phyloP scores from a whole-genome alignment of 2,888 invertebrate species.

The Apamea monoglypha region DNA sequence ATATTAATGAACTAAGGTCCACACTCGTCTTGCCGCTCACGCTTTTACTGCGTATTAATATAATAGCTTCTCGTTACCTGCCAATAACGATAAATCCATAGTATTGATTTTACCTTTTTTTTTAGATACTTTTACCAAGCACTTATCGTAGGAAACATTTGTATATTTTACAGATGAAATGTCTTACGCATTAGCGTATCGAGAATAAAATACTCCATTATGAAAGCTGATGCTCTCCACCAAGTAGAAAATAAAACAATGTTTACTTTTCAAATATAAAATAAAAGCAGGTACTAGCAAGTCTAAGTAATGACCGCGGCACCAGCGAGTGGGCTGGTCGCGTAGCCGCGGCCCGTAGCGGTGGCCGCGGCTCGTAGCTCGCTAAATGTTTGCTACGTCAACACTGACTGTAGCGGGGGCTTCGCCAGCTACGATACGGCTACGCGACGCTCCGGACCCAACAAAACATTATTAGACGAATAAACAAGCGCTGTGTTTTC shows the following conservation, averaged over 20 bases:
- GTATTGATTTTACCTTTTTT: constrained; percentile 49
- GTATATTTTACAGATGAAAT: neutral
- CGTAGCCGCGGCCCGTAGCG: constrained; percentile 44
- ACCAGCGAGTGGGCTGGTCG: constrained; percentile 22
- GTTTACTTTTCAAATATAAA: constrained; percentile 24
- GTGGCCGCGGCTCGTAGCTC: constrained; percentile 59
- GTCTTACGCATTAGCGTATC: neutral
- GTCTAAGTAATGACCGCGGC: constrained; percentile 27
- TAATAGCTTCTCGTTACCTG: constrained; percentile 76
- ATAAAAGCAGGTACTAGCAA: constrained; percentile 20
- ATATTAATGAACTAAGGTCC: constrained; percentile 86
- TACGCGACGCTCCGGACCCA: constrained; percentile 44
- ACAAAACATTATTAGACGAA: constrained; percentile 53
- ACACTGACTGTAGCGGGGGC: constrained; percentile 65
- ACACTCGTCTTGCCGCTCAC: constrained; percentile 80
- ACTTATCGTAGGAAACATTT: neutral
- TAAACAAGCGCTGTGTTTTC: constrained; percentile 44
- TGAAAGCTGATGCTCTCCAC: constrained; percentile 4
- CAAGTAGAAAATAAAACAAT: constrained; percentile 20
- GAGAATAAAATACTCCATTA: constrained; percentile 13
- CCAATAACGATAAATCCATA: constrained; percentile 76
- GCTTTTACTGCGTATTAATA: constrained; percentile 84
- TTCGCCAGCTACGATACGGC: constrained; percentile 51
- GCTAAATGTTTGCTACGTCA: constrained; percentile 73
- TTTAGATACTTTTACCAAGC: constrained; percentile 12